Evolutionary conservation across 2,797 vertebrate species (phyloP).

Genomic region (Mormyrus proboscirostris): DNA sequence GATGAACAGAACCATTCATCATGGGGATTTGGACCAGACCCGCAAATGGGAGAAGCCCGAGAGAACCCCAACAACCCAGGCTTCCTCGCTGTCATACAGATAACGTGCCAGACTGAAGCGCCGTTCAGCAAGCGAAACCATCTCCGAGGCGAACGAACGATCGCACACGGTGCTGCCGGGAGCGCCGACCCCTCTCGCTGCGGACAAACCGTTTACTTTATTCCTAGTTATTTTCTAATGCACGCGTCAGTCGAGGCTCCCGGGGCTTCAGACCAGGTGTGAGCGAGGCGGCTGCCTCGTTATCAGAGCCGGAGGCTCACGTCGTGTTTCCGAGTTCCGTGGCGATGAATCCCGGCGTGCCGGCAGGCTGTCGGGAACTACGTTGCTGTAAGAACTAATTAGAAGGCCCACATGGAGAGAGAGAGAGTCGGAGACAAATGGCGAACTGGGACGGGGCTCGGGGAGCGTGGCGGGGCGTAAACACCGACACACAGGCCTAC

Average conservation of each 20-base stretch:
- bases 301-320: not conserved
- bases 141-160: not conserved
- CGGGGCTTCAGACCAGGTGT: not conserved
- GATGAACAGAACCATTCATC: not conserved
- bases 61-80: not conserved
- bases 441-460: not conserved
- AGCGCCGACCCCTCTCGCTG: not conserved
- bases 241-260: not conserved
- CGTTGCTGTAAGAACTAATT: not conserved
- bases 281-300: not conserved
- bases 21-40: not conserved
- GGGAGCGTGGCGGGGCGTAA: not conserved
- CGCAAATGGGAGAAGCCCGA: not conserved
- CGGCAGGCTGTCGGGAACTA: not conserved
- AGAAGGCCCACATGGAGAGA: slow-evolving; percentile 1
- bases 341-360: not conserved
- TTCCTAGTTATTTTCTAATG: not conserved
- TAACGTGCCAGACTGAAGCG: not conserved
- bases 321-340: not conserved
- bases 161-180: too few species aligned
- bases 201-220: not conserved
- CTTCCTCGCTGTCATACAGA: not conserved
- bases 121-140: not conserved
- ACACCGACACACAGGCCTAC: not conserved
- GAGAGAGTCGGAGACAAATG: not conserved